Evolutionary conservation across 2,113 vertebrate genomes (phyloP), one percentile per base, ranked within the genome.

Genomic region (Xenopus laevis): DNA sequence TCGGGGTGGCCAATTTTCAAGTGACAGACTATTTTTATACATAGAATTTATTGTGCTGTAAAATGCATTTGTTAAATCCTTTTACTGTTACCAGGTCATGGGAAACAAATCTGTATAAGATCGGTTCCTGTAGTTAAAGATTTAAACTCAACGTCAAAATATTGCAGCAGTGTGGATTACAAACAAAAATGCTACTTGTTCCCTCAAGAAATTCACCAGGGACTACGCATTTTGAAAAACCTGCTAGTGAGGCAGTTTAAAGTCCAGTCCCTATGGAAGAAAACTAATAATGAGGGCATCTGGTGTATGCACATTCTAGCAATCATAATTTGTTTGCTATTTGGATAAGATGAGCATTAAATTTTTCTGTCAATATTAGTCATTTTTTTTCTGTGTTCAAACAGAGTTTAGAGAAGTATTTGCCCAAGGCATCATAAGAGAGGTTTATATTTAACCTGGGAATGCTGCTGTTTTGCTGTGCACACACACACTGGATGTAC

Each of bases 331-430:
- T 75, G 73, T 75, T 69, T 75, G 73, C 74, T 70, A 50, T 62
- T 77, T 77, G 74, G 74, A 70, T 77, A 70, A 70, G 67, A 69
- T 75, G 68, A 69, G 65, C 73, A 53, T 75, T 62, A 68, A 75
- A 75, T 75, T 75, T 75, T 75, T 27, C 45, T 75, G 73, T 75
- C 73, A 75, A 75, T 75, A 68, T 75, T 75, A 68, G 73, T 63
- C 73, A 68, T 68, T 75, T 74, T 68, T 40, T 40, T 40, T 69
- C 23, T 62, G 61, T 68, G 73, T 68, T 75, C 68, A 75, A 62
- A 75, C 62, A 75, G 73, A 62, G 66, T 75, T 75, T 75, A 75
- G 58, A 58, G 61, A 27, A 50, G 47, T 40, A 7, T 40, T 40
- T 40, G 33, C 33, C 33, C 2, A 40, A 40, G 33, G 33, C 33